Conservation (phyloP, 2,113 vertebrate genomes). For the Excalfactoria chinensis region DNA sequence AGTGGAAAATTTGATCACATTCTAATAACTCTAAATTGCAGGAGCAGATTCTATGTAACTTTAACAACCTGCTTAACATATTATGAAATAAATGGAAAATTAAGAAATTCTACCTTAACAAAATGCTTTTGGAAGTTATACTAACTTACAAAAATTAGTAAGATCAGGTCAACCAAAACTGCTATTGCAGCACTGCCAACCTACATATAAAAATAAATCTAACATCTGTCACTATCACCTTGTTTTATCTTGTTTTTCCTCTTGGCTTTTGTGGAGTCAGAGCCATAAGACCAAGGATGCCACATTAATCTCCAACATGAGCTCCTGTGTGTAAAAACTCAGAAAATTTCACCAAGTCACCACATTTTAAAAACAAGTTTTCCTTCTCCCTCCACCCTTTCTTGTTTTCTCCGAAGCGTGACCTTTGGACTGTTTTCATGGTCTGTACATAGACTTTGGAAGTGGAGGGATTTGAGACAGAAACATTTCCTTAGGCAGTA, state of each 20-base stretch:
- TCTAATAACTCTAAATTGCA: neutral
- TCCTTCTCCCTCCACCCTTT: neutral
- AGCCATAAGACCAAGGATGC: neutral
- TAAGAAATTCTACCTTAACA: neutral
- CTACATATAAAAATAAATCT: neutral
- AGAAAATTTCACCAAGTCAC: neutral
- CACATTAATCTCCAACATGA: neutral
- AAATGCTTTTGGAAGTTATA: neutral
- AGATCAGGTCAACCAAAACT: neutral
- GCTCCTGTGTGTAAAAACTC: neutral
- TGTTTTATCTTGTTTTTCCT: neutral
- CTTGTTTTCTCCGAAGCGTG: conserved; percentile 15
- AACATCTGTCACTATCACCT: neutral
- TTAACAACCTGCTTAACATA: neutral
- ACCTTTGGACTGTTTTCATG: conserved; percentile 24
- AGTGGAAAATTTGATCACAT: neutral
- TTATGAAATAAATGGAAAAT: neutral
- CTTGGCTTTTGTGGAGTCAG: neutral
- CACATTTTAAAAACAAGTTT: neutral
- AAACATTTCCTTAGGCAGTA: conserved; percentile 60
- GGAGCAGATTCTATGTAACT: neutral
- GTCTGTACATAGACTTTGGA: neutral
- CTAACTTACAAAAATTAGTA: neutral
- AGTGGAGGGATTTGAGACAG: conserved; percentile 47
- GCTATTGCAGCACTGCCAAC: neutral